Percentiles rank a stretch among this genome's conserved stretches.
These are phyloP conservation scores for Ceratina australensis DNA, from an alignment of 1,140 invertebrate genomes.

Conservation along the genomic window DNA sequence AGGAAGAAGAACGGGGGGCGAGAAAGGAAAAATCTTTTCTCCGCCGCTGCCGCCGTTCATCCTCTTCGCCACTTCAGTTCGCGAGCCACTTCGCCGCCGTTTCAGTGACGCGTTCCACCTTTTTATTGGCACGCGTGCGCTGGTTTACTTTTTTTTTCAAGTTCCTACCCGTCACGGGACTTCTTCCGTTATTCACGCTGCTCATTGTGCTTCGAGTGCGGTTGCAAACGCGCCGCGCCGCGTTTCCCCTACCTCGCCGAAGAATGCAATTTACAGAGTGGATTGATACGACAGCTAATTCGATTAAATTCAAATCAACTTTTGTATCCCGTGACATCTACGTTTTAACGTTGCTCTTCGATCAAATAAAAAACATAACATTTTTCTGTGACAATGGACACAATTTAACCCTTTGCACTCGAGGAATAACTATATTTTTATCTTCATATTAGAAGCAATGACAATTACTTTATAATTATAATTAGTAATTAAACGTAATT, in stretches of 20 bases:
- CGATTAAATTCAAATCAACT: not conserved
- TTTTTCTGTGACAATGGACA: too few species aligned
- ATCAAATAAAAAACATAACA: too few species aligned
- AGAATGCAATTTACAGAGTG: conserved; percentile 21
- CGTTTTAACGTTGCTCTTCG: not conserved
- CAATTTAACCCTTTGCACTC: too few species aligned
- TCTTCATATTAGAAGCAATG: too few species aligned
- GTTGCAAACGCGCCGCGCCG: conserved; percentile 25
- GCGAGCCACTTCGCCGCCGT: conserved; percentile 25
- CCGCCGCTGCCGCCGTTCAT: conserved; percentile 1
- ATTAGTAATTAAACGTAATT: too few species aligned
- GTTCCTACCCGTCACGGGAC: conserved; percentile 4
- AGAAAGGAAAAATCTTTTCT: conserved; percentile 17
- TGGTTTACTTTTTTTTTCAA: conserved; percentile 29
- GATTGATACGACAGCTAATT: not conserved
- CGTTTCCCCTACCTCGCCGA: not conserved
- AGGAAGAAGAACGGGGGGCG: not conserved
- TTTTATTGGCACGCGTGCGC: conserved; percentile 30
- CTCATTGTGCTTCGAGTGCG: conserved; percentile 29
- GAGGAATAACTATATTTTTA: too few species aligned
- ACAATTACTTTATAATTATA: too few species aligned
- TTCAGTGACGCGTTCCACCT: conserved; percentile 20
- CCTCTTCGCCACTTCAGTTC: conserved; percentile 20
- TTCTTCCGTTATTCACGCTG: conserved; percentile 4
- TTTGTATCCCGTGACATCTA: not conserved